Evolutionary conservation across 37 sponge, comb jelly and placozoan genomes (phyloP), one percentile per base, ranked within the genome.

Genomic region (Crambe crambe): DNA sequence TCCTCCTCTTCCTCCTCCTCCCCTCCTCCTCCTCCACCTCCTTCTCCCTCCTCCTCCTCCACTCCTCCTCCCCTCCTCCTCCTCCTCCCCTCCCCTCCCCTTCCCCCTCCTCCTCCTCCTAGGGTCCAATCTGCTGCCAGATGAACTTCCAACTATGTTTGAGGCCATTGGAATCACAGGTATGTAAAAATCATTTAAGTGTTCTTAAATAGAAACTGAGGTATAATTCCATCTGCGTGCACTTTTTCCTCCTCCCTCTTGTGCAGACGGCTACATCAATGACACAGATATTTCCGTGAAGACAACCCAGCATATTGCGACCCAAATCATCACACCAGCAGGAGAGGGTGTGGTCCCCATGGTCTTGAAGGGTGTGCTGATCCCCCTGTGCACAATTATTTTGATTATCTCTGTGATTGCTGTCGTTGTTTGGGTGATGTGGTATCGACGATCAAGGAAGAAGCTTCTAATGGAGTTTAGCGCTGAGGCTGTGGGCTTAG

Each of bases 401-500:
- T 1, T 47, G 21, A 67, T 75, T 8, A 32, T 67, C 41, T 54
- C 31, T 27, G 43, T 67, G 12, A 9, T 40, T 0, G 35, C 73
- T 1, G 6, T 81, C 23, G 31, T 41, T 41, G 31, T 59, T 2
- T 84, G 85, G 85, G 40, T 27, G 22, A 32, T 61, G 10, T 78
- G 80, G 79, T 79, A 79, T 21, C 29, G 56, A 30, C 39, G 40
- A 41, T 41, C 36, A 37, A 17, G 47, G 9, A 68, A 35, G 40
- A 77, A 79, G 69, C n/a, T 6, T 1, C 57, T 67, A 12, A 54
- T 58, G 27, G 34, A 9, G 17, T 66, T 73, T 41, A 30, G 62
- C 23, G 47, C 42, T 26, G 86, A 73, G 56, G 74, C 56, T 0
- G 69, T 86, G 25, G 65, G 80, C 9, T 22, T 29, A 6, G 80